These are phyloP conservation scores for Carcharodon carcharias DNA, from an alignment of 2,797 vertebrate genomes.

Conservation along the genomic window DNA sequence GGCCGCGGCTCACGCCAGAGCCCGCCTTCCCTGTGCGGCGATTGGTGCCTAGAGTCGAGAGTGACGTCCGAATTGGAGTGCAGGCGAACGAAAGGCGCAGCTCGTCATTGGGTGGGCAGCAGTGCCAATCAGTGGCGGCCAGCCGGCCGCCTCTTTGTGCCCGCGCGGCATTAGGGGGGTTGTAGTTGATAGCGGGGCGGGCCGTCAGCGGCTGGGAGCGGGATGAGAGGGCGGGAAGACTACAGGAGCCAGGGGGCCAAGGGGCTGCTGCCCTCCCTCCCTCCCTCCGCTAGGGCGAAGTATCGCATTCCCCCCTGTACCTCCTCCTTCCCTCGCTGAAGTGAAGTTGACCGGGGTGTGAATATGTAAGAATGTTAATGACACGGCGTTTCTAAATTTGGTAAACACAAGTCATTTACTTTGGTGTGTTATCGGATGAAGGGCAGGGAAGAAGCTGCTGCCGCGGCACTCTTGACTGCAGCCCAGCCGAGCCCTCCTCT, in stretches of 20 bases:
- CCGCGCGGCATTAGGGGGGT: slow-evolving; percentile 48
- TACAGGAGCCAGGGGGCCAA: slow-evolving; percentile 66
- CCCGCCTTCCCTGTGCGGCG: slow-evolving; percentile 42
- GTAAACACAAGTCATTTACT: slow-evolving; percentile 50
- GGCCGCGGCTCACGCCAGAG: not conserved
- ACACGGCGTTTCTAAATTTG: slow-evolving; percentile 78
- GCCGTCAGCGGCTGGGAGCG: too few relatives aligned
- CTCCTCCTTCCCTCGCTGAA: slow-evolving; percentile 29
- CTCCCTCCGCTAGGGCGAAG: not conserved
- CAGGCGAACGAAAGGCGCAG: slow-evolving; percentile 47
- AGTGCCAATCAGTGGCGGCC: not conserved
- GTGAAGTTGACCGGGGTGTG: slow-evolving; percentile 51
- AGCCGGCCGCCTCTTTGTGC: not conserved
- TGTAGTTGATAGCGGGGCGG: slow-evolving; percentile 58
- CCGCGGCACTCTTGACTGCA: not conserved
- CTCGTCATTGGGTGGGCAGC: slow-evolving; percentile 61
- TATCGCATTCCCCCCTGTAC: not conserved
- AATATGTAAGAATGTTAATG: slow-evolving; percentile 83
- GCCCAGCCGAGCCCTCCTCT: not conserved
- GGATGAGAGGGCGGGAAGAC: slow-evolving; percentile 45
- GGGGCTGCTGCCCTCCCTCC: slow-evolving; percentile 24
- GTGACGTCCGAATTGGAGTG: slow-evolving; percentile 57
- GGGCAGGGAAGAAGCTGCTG: slow-evolving; percentile 48
- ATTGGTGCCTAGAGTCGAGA: slow-evolving; percentile 69
- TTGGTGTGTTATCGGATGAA: slow-evolving; percentile 46